Conservation (phyloP, 2,113 vertebrate species). For the Uria lomvia region DNA sequence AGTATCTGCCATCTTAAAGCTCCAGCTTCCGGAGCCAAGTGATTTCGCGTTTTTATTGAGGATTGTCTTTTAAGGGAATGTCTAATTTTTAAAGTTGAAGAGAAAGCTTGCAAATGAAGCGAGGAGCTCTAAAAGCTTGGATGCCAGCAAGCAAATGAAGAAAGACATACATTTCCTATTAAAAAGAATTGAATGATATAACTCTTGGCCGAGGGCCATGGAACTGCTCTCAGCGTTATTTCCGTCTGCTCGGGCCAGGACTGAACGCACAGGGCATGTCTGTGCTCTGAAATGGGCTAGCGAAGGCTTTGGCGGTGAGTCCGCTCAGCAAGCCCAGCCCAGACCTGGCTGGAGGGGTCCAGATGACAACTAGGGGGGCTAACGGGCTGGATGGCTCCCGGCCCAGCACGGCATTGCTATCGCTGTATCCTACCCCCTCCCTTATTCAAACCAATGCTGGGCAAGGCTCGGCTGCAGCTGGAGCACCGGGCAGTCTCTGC, state of each 20-base stretch:
- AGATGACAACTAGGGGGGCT: background rate
- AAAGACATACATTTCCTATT: constrained; percentile 35
- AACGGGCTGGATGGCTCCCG: background rate
- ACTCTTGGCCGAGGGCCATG: background rate
- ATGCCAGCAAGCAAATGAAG: background rate
- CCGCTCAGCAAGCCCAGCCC: rapidly evolving
- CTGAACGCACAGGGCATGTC: background rate
- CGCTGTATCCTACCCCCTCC: background rate
- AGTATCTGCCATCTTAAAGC: background rate
- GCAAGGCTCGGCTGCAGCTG: rapidly evolving
- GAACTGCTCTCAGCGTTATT: background rate
- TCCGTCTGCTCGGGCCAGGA: background rate
- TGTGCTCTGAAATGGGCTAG: background rate
- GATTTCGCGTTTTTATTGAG: background rate
- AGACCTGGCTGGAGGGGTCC: background rate
- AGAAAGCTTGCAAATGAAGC: background rate
- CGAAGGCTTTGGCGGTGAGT: background rate
- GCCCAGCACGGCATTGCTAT: rapidly evolving
- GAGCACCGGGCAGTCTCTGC: background rate
- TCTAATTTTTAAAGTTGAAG: background rate
- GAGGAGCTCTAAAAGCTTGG: background rate
- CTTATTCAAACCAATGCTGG: rapidly evolving
- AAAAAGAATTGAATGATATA: constrained; percentile 27
- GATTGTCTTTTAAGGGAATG: background rate
- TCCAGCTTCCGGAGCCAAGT: background rate